Evolutionary conservation across 2,113 vertebrate genomes (phyloP), one percentile per base, ranked within the genome.

Genomic region (Cricetomys ansorgei): DNA sequence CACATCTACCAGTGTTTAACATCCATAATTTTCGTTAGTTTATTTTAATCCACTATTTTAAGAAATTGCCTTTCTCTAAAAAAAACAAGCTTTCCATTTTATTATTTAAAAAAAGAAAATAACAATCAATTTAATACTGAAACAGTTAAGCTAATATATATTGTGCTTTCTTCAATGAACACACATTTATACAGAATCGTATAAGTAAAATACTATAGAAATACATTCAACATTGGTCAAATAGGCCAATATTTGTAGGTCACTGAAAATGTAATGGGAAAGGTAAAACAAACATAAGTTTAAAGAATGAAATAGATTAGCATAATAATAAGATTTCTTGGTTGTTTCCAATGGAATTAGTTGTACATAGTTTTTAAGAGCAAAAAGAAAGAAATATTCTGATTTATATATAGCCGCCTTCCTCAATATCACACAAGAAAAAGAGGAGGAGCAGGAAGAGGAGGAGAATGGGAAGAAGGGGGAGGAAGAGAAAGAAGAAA

Each of bases 241-340:
- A 94, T 62, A 69, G 75, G 9, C 27, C 27, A 88, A 27, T 92
- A 50, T n/a, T 29, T 84, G 15, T 88, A 90, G 50, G 86, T 92
- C n/a, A 3, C 65, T 73, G 59, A 40, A 93, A 92, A 92, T 62
- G 3, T 29, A 67, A 65, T 45, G 84, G 59, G 8, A 57, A 91
- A 89, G 45, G 5, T 89, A 76, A 95, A 88, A 64, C 27, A 92
- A 83, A 55, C 8, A 81, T 34, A 79, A n/a, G 48, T 70, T 92
- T n/a, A 67, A 95, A 55, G 6, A 92, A 59, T 50, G 9, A 57
- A 50, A 15, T 90, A 70, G 8, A 70, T 69, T 92, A 95, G 69
- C n/a, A 70, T 92, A 48, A 43, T 11, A 89, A 45, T 40, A 94
- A 81, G 1, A 37, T 86, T 34, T 89, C 31, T 34, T 29, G 5